Conservation (phyloP, 2,113 vertebrate species). For the Gymnarchus niloticus region DNA sequence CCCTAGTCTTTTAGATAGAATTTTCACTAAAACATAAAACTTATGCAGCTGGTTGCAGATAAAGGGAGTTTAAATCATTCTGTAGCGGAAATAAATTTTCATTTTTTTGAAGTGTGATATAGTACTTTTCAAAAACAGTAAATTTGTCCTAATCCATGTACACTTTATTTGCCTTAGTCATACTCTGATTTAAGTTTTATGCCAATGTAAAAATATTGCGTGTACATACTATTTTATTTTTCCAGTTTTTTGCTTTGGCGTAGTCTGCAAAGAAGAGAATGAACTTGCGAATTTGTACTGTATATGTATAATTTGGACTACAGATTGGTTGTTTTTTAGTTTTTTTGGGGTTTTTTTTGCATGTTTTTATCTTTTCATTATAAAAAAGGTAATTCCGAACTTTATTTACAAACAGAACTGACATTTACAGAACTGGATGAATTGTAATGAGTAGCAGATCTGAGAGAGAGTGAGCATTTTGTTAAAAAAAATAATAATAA, state of each 20-base stretch:
- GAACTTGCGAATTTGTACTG: conserved; percentile 80
- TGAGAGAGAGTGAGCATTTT: conserved; percentile 55
- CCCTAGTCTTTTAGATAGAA: conserved; percentile 73
- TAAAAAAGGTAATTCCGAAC: conserved; percentile 79
- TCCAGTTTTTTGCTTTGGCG: conserved; percentile 65
- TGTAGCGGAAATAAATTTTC: conserved; percentile 74
- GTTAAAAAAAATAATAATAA: conserved; percentile 55
- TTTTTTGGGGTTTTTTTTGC: conserved; percentile 84
- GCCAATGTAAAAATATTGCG: conserved; percentile 87
- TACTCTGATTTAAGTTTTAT: conserved; percentile 73
- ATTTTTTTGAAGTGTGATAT: conserved; percentile 60
- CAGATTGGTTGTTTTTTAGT: conserved; percentile 76
- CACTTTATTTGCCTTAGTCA: conserved; percentile 74
- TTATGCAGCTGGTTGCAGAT: conserved; percentile 80
- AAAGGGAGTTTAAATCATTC: conserved; percentile 80
- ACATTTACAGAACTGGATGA: conserved; percentile 78
- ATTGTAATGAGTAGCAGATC: conserved; percentile 79
- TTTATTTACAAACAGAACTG: conserved; percentile 70
- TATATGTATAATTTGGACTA: conserved; percentile 98
- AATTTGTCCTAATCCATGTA: conserved; percentile 77
- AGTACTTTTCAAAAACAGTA: conserved; percentile 70
- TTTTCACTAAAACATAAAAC: conserved; percentile 59
- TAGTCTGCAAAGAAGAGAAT: conserved; percentile 85
- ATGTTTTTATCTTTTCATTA: conserved; percentile 97
- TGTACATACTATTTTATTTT: conserved; percentile 96